phyloP scores from a whole-genome alignment of 2,113 vertebrate species.

The Charina bottae region DNA sequence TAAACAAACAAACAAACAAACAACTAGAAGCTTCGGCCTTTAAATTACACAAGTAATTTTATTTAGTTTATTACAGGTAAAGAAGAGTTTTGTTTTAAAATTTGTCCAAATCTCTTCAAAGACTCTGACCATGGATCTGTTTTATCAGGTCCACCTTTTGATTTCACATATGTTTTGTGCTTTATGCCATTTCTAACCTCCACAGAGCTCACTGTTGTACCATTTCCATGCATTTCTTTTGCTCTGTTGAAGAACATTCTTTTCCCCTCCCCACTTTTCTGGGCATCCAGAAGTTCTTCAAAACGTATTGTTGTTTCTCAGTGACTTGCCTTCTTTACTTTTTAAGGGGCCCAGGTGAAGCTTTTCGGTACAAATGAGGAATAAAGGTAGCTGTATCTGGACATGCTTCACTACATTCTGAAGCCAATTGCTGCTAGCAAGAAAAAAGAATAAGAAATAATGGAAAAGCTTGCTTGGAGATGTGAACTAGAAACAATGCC shows the following conservation, averaged over 20 bases:
- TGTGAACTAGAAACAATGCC: conserved; percentile 27
- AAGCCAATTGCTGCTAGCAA: neutral
- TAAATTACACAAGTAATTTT: neutral
- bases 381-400: neutral
- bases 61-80: conserved; percentile 30
- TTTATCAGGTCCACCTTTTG: conserved; percentile 27
- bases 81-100: conserved; percentile 2
- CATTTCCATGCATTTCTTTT: conserved; percentile 37
- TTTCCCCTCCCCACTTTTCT: neutral
- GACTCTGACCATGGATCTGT: conserved; percentile 12
- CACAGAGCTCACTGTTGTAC: neutral
- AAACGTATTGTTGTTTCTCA: no score
- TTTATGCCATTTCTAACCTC: conserved; percentile 32
- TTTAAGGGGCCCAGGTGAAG: neutral
- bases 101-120: conserved; percentile 21
- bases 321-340: no score
- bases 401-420: neutral
- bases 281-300: neutral
- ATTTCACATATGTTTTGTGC: conserved; percentile 18
- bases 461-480: conserved; percentile 5
- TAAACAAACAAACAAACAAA: no score
- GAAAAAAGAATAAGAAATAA: neutral
- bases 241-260: neutral
- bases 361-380: no score
- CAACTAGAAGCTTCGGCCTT: neutral